Base-by-base conservation (phyloP, 1,140 invertebrate species). In the Danaus plexippus region DNA sequence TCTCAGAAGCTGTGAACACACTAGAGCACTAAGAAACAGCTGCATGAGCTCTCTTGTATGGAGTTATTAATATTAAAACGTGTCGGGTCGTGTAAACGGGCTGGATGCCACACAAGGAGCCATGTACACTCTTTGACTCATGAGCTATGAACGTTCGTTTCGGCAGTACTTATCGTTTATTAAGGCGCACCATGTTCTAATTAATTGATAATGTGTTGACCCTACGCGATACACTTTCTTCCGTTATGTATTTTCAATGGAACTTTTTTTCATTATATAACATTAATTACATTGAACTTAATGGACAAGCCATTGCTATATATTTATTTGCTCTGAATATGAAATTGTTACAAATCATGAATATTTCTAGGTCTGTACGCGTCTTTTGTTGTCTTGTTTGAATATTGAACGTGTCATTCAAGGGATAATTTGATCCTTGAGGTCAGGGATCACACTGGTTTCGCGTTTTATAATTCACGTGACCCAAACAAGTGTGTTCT, bases 61-160 rank as follows among this genome's bases (percentile, higher is more conserved):
- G 70, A 64, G 79, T 79, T 82, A 85, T 85, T 80, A 85, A 85
- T 85, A 82, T 80, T 82, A 77, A 80, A 85, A 71, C 68, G 66
- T 57, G 60, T 68, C 68, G 62, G 60, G 59, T 46, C 69, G 69
- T 58, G 68, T 72, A 76, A 77, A 78, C 73, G 57, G 61, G 57
- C 72, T 61, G 67, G 63, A 51, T 61, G 59, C 58, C 59, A 47
- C 56, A 56, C 43, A 63, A 15, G 9, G 47, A 50, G 47, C 45
- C 47, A 57, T 50, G 46, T 12, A 15, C 15, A 15, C 15, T 15
- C 49, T 49, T 56, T 56, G 13, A 56, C 48, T 43, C 54, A 11
- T 56, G 22, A 47, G 22, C 52, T 11, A 13, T 47, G 52, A 54
- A 15, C 3, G 1, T 15, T 15, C 15, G 3, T 15, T 13, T 13